Evolutionary conservation across 2,888 invertebrate species (phyloP).

Genomic region (Ophion costatus): DNA sequence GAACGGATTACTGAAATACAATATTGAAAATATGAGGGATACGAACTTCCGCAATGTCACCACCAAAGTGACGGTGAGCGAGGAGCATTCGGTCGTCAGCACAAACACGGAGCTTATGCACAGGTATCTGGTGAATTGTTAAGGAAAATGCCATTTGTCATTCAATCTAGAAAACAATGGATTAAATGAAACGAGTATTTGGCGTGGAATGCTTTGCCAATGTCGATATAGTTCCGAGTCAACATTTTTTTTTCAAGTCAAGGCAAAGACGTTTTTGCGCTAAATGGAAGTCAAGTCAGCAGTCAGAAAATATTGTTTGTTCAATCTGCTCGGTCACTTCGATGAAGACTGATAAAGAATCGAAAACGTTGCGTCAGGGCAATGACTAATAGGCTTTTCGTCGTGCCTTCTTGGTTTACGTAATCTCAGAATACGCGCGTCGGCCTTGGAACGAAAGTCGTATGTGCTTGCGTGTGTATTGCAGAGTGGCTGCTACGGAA

Average conservation of each 20-base stretch:
- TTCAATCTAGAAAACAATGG: background rate
- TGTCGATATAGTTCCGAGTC: background rate
- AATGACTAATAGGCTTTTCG: background rate
- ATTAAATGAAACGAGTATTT: background rate
- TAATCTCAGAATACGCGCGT: background rate
- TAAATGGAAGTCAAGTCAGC: background rate
- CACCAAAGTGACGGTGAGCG: slow-evolving; percentile 97
- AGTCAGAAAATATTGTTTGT: background rate
- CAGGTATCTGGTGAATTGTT: slow-evolving; percentile 86
- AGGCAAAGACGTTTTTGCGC: background rate
- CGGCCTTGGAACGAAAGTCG: slow-evolving; percentile 2
- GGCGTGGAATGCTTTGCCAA: background rate
- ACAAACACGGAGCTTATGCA: slow-evolving; percentile 98
- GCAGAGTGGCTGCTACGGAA: background rate
- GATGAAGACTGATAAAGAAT: background rate
- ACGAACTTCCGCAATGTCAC: slow-evolving; percentile 98
- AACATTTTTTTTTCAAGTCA: too few species aligned
- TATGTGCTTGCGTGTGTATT: background rate
- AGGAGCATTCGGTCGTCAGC: slow-evolving; percentile 96
- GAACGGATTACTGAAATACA: slow-evolving; percentile 97
- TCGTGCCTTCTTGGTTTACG: slow-evolving; percentile 1
- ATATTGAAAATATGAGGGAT: slow-evolving; percentile 96
- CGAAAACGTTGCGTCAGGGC: slow-evolving; percentile 1
- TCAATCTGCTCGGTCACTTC: slow-evolving; percentile 5
- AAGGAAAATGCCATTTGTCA: slow-evolving; percentile 66